Percentiles rank a stretch among this genome's conserved stretches.
Conservation (phyloP, 2,113 vertebrate genomes). For the Pedetes capensis region DNA sequence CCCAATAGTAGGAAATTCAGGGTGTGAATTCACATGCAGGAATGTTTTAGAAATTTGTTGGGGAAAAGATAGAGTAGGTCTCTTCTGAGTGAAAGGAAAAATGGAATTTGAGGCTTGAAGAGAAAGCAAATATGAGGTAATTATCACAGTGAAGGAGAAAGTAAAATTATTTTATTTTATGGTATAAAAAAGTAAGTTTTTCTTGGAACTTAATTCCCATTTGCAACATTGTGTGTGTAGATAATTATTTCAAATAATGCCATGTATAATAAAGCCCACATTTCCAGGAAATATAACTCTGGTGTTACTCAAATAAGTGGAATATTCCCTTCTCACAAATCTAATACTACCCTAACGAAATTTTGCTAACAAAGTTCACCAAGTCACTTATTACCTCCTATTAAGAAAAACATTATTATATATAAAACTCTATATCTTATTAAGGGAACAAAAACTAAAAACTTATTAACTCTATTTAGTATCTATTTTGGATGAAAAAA, state of each 20-base stretch:
- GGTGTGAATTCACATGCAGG: background rate
- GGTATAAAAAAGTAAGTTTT: constrained; percentile 25
- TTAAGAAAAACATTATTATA: constrained; percentile 37
- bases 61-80: background rate
- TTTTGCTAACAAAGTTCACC: constrained; percentile 46
- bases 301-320: constrained; percentile 36
- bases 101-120: background rate
- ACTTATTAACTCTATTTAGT: background rate
- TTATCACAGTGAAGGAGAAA: background rate
- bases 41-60: background rate
- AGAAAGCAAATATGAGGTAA: background rate
- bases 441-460: constrained; percentile 55
- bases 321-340: constrained; percentile 51
- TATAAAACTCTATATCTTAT: background rate
- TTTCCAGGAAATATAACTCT: constrained; percentile 38
- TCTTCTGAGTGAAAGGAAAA: background rate
- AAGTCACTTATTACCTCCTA: constrained; percentile 51
- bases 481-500: background rate
- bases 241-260: constrained; percentile 61
- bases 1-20: background rate
- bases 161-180: constrained; percentile 46
- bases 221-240: constrained; percentile 31
- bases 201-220: constrained; percentile 49
- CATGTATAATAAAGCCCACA: constrained; percentile 41
- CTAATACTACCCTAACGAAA: constrained; percentile 43